Conservation (phyloP, 2,797 vertebrate genomes). For the Anguilla anguilla region DNA sequence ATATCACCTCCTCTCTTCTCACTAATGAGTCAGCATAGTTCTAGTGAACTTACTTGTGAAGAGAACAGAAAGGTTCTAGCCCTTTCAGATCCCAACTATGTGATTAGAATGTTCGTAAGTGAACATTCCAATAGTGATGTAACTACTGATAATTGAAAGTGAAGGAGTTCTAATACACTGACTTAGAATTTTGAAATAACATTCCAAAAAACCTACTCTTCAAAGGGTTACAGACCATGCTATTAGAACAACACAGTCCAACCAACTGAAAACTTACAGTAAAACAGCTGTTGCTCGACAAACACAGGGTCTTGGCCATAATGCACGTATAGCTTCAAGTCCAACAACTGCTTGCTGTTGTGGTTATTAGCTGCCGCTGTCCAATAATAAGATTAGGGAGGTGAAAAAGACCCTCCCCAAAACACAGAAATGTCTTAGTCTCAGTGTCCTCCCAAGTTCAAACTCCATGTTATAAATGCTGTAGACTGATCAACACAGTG, state of each 20-base stretch:
- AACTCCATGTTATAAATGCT: not conserved
- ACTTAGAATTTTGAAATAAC: too few relatives aligned
- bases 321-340: too few relatives aligned
- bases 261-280: not conserved
- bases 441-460: conserved; percentile 59
- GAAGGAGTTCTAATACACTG: too few relatives aligned
- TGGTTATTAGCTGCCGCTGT: too few relatives aligned
- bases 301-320: too few relatives aligned
- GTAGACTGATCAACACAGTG: not conserved
- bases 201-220: too few relatives aligned
- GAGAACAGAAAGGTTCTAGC: not conserved
- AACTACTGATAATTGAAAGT: not conserved
- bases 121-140: not conserved
- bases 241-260: not conserved
- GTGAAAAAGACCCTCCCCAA: not conserved
- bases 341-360: too few relatives aligned
- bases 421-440: conserved; percentile 48
- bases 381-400: not conserved
- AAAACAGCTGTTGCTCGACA: too few relatives aligned
- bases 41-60: not conserved
- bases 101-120: not conserved
- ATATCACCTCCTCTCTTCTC: not conserved
- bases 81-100: not conserved
- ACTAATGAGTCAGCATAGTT: not conserved
- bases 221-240: not conserved